Evolutionary conservation across 1,140 invertebrate species (phyloP), one percentile per base, ranked within the genome.

Genomic region (Battus philenor): DNA sequence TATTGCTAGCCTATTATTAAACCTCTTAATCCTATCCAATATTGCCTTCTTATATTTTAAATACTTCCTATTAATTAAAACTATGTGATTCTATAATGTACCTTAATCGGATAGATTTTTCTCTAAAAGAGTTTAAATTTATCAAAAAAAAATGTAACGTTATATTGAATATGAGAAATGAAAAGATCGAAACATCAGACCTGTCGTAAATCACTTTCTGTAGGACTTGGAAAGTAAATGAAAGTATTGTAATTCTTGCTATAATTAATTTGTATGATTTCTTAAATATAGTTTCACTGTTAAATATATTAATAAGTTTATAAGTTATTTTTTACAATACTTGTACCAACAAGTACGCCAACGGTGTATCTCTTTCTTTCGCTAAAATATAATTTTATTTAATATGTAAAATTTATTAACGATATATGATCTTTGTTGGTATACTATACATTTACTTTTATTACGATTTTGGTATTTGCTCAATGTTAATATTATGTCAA

Each of bases 401-500:
- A 9, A 18, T n/a, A 20, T 11, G 15, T 15, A 31, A 33, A 34
- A 18, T 34, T 10, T 22, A 38, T 30, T 31, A 11, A 5, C 5
- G 38, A n/a, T 34, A 22, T 12, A 17, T 41, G 20, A 9, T 8
- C 34, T 34, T 26, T 44, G 29, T 34, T 9, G 16, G 16, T 29
- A 24, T 30, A 10, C n/a, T n/a, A n/a, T 13, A 34, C 24, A 47
- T 57, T 47, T 49, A 56, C 49, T 62, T 53, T 68, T 70, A 52
- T 51, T 48, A 59, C 51, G 70, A 68, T 77, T 77, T 68, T 77
- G 73, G 64, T 60, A 61, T 65, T 68, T 74, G 68, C 66, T 73
- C 73, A 77, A 57, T 53, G 55, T 68, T 69, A 68, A 50, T 52
- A 59, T 51, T 54, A 66, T 57, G 47, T 55, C 41, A 50, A 54